These are phyloP conservation scores for Ceratitis capitata DNA, from an alignment of 1,140 invertebrate species.

Conservation along the genomic window DNA sequence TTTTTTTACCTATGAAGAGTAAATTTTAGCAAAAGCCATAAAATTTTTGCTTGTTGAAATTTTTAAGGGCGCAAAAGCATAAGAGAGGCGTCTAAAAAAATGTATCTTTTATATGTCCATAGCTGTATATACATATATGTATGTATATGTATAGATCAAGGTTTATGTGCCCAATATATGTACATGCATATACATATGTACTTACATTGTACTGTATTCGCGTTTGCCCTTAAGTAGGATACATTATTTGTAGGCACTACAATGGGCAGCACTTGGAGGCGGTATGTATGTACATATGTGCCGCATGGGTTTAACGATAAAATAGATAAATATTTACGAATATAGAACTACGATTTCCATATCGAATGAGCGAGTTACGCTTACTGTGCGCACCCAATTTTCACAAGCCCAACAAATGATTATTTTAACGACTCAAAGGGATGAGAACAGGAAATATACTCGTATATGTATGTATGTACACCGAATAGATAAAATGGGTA, in stretches of 20 bases:
- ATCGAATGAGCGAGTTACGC: conserved; percentile 32
- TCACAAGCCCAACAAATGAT: conserved; percentile 13
- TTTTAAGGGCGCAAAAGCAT: too few species aligned
- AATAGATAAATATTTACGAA: conserved; percentile 31
- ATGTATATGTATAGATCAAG: not conserved
- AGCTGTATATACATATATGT: not conserved
- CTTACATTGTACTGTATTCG: too few species aligned
- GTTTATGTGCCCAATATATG: too few species aligned
- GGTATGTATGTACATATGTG: too few species aligned
- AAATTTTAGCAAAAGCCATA: not conserved
- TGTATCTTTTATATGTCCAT: too few species aligned
- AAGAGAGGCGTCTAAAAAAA: too few species aligned
- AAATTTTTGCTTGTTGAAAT: too few species aligned
- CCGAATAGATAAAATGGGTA: not conserved
- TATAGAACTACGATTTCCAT: conserved; percentile 25
- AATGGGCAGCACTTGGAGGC: not conserved
- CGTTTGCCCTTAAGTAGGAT: too few species aligned
- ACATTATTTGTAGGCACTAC: not conserved
- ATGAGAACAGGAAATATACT: not conserved
- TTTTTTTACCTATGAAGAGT: too few species aligned
- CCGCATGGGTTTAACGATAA: not conserved
- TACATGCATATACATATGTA: not conserved
- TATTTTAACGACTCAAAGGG: not conserved
- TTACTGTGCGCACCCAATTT: conserved; percentile 7
- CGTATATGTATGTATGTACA: not conserved